phyloP scores from a whole-genome alignment of 1,140 invertebrate species.

The Lethrus apterus region DNA sequence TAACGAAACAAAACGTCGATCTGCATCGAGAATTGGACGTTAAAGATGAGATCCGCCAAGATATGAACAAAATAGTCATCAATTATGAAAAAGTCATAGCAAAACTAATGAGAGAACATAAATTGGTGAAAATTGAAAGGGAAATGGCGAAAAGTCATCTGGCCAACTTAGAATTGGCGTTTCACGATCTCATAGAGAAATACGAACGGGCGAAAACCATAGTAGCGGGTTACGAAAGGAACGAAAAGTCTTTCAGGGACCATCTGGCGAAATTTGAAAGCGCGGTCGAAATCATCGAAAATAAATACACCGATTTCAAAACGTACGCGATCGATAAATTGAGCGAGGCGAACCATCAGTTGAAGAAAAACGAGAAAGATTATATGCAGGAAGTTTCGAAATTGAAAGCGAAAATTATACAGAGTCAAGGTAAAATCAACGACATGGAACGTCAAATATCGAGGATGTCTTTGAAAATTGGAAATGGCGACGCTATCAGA shows the following conservation, averaged over 20 bases:
- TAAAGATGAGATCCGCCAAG: background rate
- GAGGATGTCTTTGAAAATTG: constrained; percentile 1
- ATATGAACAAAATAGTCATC: constrained; percentile 4
- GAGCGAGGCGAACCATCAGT: constrained; percentile 20
- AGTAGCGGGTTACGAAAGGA: constrained; percentile 26
- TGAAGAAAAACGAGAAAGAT: constrained; percentile 15
- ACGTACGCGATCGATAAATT: constrained; percentile 19
- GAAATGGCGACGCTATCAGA: constrained; percentile 6
- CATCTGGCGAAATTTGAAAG: constrained; percentile 28
- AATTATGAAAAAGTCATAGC: constrained; percentile 20
- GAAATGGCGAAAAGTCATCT: constrained; percentile 17
- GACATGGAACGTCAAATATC: constrained; percentile 18
- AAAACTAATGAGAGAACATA: constrained; percentile 12
- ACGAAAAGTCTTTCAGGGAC: constrained; percentile 25
- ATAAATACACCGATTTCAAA: constrained; percentile 25
- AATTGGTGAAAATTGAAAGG: constrained; percentile 16
- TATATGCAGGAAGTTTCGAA: constrained; percentile 22
- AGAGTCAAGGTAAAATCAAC: constrained; percentile 22
- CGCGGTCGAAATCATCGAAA: constrained; percentile 20
- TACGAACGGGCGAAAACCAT: constrained; percentile 31
- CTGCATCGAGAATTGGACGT: background rate
- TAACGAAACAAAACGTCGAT: background rate
- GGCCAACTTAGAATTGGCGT: constrained; percentile 21
- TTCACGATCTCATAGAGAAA: constrained; percentile 29
- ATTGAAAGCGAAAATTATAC: constrained; percentile 22